Evolutionary conservation across 2,888 invertebrate genomes (phyloP), one percentile per base, ranked within the genome.

Genomic region (Amorpha juglandis): DNA sequence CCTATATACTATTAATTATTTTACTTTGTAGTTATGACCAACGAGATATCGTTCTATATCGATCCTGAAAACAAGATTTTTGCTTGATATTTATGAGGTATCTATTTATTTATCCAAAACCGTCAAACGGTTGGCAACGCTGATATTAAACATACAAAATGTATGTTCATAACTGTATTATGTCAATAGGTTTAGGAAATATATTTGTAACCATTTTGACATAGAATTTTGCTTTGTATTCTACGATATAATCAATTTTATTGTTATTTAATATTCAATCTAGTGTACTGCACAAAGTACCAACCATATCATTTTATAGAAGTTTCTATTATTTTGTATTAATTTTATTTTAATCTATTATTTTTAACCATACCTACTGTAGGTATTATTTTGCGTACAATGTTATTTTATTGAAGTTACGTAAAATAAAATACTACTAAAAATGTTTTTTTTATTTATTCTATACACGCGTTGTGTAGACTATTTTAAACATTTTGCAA

Each of bases 231-330:
- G 38, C 58, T 42, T 58, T 16, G 14, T 16, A 38, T 42, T 12
- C 6, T 19, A 58, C 11, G 11, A 19, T 58, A 1, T 21, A 55
- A 58, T 58, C 42, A 58, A 50, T 50, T 19, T 9, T 19, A 58
- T 58, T 42, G 19, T 38, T 11, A 42, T 58, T 42, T 12, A 9
- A 38, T 16, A 7, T 21, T 58, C 38, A 58, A 42, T 19, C 38
- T 58, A 58, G 58, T 16, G 6, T 58, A 58, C 58, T 19, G 58
- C 58, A 58, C 58, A 58, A 58, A 58, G 12, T 58, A 38, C 9
- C 38, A 19, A 42, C 19, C 58, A 58, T 58, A 58, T 58, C 58
- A 42, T 52, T 27, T 11, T 27, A 11, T 6, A 7, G 27, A 27
- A 35, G 27, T 27, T 9, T 42, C 38, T 58, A 42, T 21, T 6